Percentiles rank a stretch among this genome's conserved stretches.
Evolutionary conservation across 30 jellyfish, hydroid and myxozoan species (phyloP).

Genomic region (Aurelia aurita): DNA sequence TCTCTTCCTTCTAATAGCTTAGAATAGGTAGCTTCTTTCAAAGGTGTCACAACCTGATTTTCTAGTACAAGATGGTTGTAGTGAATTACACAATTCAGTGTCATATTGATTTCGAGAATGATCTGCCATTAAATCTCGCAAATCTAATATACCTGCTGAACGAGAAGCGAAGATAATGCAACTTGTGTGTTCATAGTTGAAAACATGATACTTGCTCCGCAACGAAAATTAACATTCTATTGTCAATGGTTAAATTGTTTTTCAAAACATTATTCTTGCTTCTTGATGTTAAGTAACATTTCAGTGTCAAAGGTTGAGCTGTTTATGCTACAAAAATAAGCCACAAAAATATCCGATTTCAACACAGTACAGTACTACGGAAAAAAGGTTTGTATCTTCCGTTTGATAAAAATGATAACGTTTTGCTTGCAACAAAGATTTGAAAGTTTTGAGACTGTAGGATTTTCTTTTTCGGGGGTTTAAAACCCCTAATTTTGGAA

Average conservation of each 20-base stretch:
- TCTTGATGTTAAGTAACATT: background rate
- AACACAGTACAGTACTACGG: background rate
- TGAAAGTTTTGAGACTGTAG: background rate
- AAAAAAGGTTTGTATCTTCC: background rate
- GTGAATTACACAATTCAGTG: constrained; percentile 14
- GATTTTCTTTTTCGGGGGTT: background rate
- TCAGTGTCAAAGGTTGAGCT: background rate
- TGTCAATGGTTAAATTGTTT: background rate
- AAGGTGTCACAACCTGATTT: constrained; percentile 31
- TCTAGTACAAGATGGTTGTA: constrained; percentile 20
- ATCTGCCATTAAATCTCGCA: constrained; percentile 18
- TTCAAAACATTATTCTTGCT: background rate
- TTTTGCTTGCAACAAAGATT: too few relatives aligned
- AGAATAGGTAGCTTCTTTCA: constrained; percentile 26
- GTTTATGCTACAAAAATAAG: constrained; percentile 3
- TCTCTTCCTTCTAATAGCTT: constrained; percentile 26
- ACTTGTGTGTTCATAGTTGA: constrained; percentile 1
- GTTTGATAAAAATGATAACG: background rate
- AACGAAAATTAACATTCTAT: background rate
- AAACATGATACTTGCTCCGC: background rate
- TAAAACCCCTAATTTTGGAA: background rate
- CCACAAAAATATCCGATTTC: constrained; percentile 13
- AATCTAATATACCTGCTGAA: constrained; percentile 1
- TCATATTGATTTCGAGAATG: constrained; percentile 11
- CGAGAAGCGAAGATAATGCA: background rate